Base-by-base conservation (phyloP, 2,888 invertebrate genomes). In the Harpagoxenus sublaevis region DNA sequence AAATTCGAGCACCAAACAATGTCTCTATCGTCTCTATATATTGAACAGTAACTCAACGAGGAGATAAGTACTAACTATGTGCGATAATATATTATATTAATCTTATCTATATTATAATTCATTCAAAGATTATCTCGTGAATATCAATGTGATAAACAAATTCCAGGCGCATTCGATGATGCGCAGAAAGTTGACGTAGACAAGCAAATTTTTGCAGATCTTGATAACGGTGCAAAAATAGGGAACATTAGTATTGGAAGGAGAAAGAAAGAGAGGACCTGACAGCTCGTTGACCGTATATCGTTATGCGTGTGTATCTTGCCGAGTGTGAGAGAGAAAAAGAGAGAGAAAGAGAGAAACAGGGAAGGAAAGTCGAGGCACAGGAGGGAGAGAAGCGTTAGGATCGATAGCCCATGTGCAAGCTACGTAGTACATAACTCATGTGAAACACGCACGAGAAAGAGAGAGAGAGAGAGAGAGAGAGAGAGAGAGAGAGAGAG, bases 371-470 rank as follows among this genome's bases (percentile, higher is more conserved):
- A 12, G 9, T 28, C 53, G 66, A 51, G 31, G 42, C 60, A 62
- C 3, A 48, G 8, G 79, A 75, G 63, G 71, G 71, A 71, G 63
- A 79, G 81, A 71, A 60, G 45, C 77, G 65, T 84, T 82, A 62
- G 81, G 71, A 86, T 86, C 86, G 81, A 86, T 86, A 86, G 65
- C 63, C 65, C 60, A 77, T 86, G 63, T 81, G 77, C 74, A 65
- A 45, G 68, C 57, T 82, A 83, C 45, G 75, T 71, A 55, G 51
- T 53, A 82, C 53, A 75, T 65, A 62, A 65, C 35, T 57, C 48
- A 60, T 75, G 74, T 60, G 79, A 79, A 73, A 73, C 70, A 62
- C 48, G 62, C 31, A 48, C 6, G 23, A 28, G 12, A 6, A 70
- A 84, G 42, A 81, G 51, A 57, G n/a, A n/a, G n/a, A 53, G 18